A percentile compares a stretch with the other conserved stretches of the same genome.
Conservation (phyloP, 2,888 invertebrate genomes). For the Lordiphosa fenestrarum region DNA sequence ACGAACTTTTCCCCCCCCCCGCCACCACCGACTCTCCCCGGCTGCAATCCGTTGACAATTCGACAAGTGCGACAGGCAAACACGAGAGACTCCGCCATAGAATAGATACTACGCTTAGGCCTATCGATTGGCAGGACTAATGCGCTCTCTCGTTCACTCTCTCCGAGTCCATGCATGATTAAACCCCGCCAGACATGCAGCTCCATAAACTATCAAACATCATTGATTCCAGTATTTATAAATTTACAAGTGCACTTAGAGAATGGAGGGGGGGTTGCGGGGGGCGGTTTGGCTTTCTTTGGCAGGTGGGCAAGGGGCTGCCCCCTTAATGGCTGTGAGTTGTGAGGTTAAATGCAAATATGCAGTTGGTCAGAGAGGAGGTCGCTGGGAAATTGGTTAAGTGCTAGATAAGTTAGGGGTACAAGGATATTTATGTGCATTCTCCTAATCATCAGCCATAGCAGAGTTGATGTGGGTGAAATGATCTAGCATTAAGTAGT, state of each 20-base stretch:
- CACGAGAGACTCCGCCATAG: constrained; percentile 12
- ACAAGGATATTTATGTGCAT: too few relatives aligned
- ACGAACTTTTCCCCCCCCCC: not conserved
- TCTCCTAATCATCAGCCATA: too few relatives aligned
- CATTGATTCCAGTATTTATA: constrained; percentile 21
- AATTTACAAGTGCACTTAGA: constrained; percentile 24
- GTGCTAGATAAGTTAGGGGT: too few relatives aligned
- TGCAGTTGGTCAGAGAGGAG: not conserved
- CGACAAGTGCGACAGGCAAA: constrained; percentile 59
- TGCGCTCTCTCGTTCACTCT: too few relatives aligned
- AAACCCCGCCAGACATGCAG: constrained; percentile 63
- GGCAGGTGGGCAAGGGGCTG: too few relatives aligned
- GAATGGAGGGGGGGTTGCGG: not conserved
- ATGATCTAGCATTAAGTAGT: too few relatives aligned
- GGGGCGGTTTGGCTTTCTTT: not conserved
- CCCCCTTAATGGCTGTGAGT: too few relatives aligned
- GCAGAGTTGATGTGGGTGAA: too few relatives aligned
- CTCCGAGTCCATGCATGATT: constrained; percentile 42
- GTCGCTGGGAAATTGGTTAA: too few relatives aligned
- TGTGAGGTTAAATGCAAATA: not conserved
- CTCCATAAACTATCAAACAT: constrained; percentile 46
- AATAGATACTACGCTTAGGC: constrained; percentile 26
- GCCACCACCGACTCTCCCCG: not conserved
- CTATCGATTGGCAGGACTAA: constrained; percentile 36
- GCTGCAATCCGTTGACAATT: constrained; percentile 61